Conservation (phyloP, 2,888 invertebrate genomes). For the Lottia scabra region DNA sequence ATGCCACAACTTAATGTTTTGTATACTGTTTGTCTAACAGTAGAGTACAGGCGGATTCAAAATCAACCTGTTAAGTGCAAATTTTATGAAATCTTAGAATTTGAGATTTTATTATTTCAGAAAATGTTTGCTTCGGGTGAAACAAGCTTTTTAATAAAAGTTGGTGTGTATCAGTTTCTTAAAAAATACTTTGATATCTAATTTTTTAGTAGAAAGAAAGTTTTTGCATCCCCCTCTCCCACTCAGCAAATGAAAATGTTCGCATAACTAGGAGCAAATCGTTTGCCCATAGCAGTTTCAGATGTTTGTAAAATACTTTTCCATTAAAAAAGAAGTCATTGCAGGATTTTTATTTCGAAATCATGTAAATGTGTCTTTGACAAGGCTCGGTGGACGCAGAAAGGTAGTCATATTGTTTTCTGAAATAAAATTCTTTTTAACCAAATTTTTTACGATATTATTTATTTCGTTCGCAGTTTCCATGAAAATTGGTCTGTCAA, state of each 20-base stretch:
- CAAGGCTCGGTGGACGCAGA: neutral
- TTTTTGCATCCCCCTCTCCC: neutral
- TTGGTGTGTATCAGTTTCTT: slow-evolving; percentile 1
- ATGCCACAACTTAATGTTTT: too few species aligned
- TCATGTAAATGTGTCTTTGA: neutral
- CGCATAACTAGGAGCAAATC: neutral
- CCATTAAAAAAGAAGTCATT: neutral
- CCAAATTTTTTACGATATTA: neutral
- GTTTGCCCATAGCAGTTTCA: neutral
- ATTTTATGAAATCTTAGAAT: neutral
- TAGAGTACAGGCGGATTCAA: neutral
- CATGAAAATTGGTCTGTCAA: neutral
- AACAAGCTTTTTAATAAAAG: neutral
- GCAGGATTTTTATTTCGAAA: neutral
- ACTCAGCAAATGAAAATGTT: neutral
- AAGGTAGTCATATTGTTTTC: neutral
- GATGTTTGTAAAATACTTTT: neutral
- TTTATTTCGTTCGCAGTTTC: neutral
- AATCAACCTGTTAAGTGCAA: neutral
- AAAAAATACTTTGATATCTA: neutral
- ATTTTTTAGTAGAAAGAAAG: neutral
- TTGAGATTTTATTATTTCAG: neutral
- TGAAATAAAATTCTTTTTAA: neutral
- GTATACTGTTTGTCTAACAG: neutral
- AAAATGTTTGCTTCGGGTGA: neutral